Base-by-base conservation (phyloP, 1,140 invertebrate species). In the Drosophila miranda region DNA sequence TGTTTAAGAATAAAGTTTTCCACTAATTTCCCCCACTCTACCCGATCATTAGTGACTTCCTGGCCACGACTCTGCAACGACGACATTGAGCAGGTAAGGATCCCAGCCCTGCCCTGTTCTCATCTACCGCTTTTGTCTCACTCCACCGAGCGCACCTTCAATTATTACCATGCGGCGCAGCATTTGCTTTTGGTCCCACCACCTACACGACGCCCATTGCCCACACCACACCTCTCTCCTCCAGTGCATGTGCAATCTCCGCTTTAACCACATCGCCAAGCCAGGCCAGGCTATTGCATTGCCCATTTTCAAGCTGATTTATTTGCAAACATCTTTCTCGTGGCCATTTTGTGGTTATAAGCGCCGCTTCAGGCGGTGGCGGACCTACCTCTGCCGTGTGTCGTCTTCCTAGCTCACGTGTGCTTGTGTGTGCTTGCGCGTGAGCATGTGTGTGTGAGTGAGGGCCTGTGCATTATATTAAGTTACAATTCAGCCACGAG, bases 321-420 rank as follows among this genome's bases (percentile, higher is more conserved):
- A 69, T 71, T 61, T 62, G 57, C 70, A 75, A 66, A 61, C 28
- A 54, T 43, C 42, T 67, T 41, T 38, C 11, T 70, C 58, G 49
- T 61, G 64, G 46, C 62, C 74, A 76, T 75, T 87, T 86, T 86
- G 78, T 81, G 81, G 81, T 87, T 81, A 86, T 57, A 72, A 75
- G 74, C 78, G 68, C 68, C 56, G 45, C 45, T 64, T 83, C 19
- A 63, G 48, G 21, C 43, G 44, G 45, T 45, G 60, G 57, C 48
- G 52, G 53, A 38, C 11, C 3, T 34, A 13, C 56, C 66, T 38
- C 11, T 38, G 11, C 34, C 34, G 34, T 38, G 34, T 38, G 11
- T 38, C 34, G 34, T 38, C 34, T 38, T 11, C 46, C 14, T n/a
- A 3, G 43, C 50, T 41, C 78, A 83, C 79, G 79, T 83, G 78